Evolutionary conservation across 2,888 invertebrate genomes (phyloP), one percentile per base, ranked within the genome.

Genomic region (Cephalotes varians): DNA sequence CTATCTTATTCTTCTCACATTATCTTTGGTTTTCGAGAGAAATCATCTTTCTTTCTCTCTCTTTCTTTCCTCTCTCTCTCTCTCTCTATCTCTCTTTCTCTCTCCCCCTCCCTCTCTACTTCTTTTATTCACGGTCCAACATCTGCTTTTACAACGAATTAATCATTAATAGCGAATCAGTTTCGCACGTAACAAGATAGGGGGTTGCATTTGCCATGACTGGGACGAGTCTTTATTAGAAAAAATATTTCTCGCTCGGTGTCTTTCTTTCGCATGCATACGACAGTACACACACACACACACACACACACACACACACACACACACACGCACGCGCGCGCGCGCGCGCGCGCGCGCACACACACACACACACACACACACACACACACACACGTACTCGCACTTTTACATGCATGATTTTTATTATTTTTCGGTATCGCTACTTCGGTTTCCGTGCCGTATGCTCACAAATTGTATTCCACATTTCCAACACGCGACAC

Each of bases 101-200:
- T 65, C 28, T 86, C 86, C 64, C 49, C 83, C 81, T 82, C 81
- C 84, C 84, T 84, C 81, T 81, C 58, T 82, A 74, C 86, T 89
- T 85, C 76, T 84, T 49, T 56, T 77, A 67, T 54, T 40, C 65
- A 77, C 76, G 40, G 79, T 85, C 88, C 87, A 91, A 91, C 86
- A 88, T 88, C 80, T 88, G 85, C 88, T 89, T 82, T 85, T 85
- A 88, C 88, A 89, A 89, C 88, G 91, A 92, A 91, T 89, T 88
- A 93, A 92, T 91, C 88, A 86, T 91, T 88, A 93, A 93, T 91
- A 91, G 91, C 86, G 56, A 69, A 90, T 92, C 91, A 89, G 90
- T 92, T 92, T 91, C 91, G 88, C 91, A 90, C 90, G 89, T 92
- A 92, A 94, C 92, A 93, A 91, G 91, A 90, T 84, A 89, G 90